Evolutionary conservation across 2,888 invertebrate genomes (phyloP).

Genomic region (Hirtodrosophila duncani): DNA sequence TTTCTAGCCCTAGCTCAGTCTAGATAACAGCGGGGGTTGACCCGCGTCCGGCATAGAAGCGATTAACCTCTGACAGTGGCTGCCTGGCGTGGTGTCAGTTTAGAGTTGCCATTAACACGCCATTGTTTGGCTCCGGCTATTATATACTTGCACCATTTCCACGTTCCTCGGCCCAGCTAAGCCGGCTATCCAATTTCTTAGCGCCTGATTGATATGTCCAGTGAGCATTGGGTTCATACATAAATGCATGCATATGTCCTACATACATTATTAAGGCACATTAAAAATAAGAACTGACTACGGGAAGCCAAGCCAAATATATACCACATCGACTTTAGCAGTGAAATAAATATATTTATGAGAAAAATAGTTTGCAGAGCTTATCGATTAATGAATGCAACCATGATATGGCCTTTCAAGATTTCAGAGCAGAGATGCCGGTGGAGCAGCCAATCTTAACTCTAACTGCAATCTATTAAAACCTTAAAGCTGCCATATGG

Average conservation of each 20-base stretch:
- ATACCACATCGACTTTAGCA: too few relatives aligned
- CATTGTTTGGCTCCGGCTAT: constrained; percentile 62
- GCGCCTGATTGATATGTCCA: constrained; percentile 62
- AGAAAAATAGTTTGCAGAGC: too few relatives aligned
- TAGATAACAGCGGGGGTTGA: constrained; percentile 65
- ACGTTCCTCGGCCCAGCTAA: constrained; percentile 14
- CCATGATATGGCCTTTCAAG: too few relatives aligned
- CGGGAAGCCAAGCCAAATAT: too few relatives aligned
- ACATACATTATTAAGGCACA: too few relatives aligned
- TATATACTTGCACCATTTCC: constrained; percentile 25
- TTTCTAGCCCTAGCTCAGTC: constrained; percentile 31
- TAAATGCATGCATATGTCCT: constrained; percentile 10
- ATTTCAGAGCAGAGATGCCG: too few relatives aligned
- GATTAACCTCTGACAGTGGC: constrained; percentile 47
- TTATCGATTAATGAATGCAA: too few relatives aligned
- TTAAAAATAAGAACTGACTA: too few relatives aligned
- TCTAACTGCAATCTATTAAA: too few relatives aligned
- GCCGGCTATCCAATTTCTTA: constrained; percentile 55
- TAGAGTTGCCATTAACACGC: constrained; percentile 72
- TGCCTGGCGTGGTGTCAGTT: constrained; percentile 65
- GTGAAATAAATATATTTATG: too few relatives aligned
- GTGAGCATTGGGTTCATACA: constrained; percentile 25
- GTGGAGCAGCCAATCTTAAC: too few relatives aligned
- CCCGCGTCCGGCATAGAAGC: constrained; percentile 30
- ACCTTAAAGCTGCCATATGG: too few relatives aligned